A percentile compares a stretch with the other conserved stretches of the same genome.
These are phyloP conservation scores for Siniperca knerii DNA, from an alignment of 2,113 vertebrate genomes.

Conservation along the genomic window DNA sequence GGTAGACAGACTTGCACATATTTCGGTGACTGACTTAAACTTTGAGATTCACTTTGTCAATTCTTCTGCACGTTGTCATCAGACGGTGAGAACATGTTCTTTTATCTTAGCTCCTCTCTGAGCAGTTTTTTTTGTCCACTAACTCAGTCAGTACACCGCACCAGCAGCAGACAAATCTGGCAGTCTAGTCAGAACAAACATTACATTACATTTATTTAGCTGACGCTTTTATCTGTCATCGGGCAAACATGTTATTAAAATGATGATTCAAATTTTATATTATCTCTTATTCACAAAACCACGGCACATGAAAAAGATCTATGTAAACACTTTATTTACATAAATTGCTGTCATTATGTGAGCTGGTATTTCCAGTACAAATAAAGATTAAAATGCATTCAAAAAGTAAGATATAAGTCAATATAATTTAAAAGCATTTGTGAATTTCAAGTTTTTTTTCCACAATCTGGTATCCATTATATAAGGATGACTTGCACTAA, in stretches of 20 bases:
- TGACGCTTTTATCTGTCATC: too few relatives aligned
- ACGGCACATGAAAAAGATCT: background rate
- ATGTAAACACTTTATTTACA: background rate
- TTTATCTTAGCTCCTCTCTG: constrained; percentile 31
- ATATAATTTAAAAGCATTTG: background rate
- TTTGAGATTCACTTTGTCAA: constrained; percentile 39
- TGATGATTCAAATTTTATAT: background rate
- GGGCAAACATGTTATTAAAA: too few relatives aligned
- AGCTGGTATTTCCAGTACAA: background rate
- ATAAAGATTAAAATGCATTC: background rate
- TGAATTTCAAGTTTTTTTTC: background rate
- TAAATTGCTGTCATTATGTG: too few relatives aligned
- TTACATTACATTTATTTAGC: too few relatives aligned
- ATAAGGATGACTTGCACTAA: background rate
- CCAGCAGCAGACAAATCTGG: constrained; percentile 14
- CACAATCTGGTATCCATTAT: background rate
- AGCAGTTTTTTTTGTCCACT: constrained; percentile 27
- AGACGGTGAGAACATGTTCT: constrained; percentile 14
- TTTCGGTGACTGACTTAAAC: constrained; percentile 18
- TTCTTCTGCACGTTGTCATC: constrained; percentile 29
- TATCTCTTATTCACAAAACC: constrained; percentile 6
- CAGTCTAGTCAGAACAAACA: background rate
- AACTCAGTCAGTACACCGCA: constrained; percentile 6
- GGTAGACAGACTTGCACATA: constrained; percentile 15
- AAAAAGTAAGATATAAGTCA: background rate